Evolutionary conservation across 2,113 vertebrate genomes (phyloP).

Genomic region (Ciconia stormi): DNA sequence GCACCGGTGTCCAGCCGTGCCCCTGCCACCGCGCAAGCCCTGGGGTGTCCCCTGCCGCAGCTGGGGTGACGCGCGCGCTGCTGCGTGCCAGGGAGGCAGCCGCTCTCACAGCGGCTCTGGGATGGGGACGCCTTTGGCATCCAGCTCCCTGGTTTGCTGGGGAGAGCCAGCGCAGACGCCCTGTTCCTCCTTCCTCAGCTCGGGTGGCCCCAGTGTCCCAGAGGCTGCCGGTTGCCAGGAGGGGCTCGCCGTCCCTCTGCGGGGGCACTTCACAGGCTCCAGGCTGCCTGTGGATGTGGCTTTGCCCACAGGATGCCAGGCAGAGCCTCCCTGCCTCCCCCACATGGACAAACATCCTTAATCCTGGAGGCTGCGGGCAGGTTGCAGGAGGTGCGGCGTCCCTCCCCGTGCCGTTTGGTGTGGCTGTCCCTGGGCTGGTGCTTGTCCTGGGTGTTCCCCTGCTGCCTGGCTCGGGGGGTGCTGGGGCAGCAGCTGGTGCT

Average conservation of each 20-base stretch:
- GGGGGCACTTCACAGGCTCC: not conserved
- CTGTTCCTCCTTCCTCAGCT: not conserved
- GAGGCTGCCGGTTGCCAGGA: not conserved
- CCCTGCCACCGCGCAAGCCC: not conserved
- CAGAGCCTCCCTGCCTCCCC: not conserved
- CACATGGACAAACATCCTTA: no score
- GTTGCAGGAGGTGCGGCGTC: not conserved
- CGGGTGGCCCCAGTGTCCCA: not conserved
- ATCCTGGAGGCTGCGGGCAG: not conserved
- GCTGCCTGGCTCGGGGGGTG: not conserved
- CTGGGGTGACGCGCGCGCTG: fast-evolving
- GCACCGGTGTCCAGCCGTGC: not conserved
- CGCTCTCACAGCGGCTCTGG: fast-evolving
- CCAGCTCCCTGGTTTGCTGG: not conserved
- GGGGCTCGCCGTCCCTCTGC: fast-evolving
- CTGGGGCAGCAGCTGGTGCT: not conserved
- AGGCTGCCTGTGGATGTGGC: not conserved
- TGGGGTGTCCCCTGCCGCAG: not conserved
- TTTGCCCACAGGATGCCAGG: not conserved
- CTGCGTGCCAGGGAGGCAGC: not conserved
- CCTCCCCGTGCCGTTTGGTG: not conserved
- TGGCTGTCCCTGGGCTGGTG: not conserved
- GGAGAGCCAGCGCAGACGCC: not conserved
- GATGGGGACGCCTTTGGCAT: not conserved
- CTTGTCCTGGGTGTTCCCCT: not conserved